Evolutionary conservation across 2,797 vertebrate species (phyloP), one percentile per base, ranked within the genome.

Genomic region (Chiroxiphia lanceolata): DNA sequence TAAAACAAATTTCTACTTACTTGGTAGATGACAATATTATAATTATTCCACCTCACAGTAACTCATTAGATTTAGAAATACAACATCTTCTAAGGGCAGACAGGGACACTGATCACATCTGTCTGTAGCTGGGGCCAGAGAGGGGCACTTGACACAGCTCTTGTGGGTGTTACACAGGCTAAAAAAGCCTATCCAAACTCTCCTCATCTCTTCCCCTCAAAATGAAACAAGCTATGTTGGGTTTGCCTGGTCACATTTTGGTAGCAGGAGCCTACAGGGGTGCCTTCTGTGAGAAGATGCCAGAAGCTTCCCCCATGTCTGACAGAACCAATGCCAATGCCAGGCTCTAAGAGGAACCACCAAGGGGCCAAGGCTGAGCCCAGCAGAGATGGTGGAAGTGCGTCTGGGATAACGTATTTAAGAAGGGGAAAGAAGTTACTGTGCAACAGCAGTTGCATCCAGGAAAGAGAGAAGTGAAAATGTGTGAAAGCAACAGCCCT

Each of bases 321-420:
- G 2, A 34, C 21, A 61, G 40, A 82, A 18, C 6, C 10, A 33
- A 7, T 27, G 54, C 22, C 44, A 57, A n/a, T n/a, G n/a, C n/a
- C n/a, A n/a, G n/a, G 50, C 36, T 47, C 36, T 31, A 13, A 34
- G 31, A 54, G 31, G 40, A 68, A 61, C 12, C 0, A 0, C 21
- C 3, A 3, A 31, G 54, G 54, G 34, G 21, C 34, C n/a, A 7
- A n/a, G 29, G 45, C 17, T 0, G 0, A 67, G 60, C 17, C 48
- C 70, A 69, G 36, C 47, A 68, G 26, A 9, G 67, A 8, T 48
- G 10, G 40, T 54, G 34, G 9, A 33, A 75, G 26, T 0, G 1
- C 12, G 34, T 48, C 54, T 38, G 23, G 27, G 50, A 25, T 44
- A 38, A 29, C 0, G 0, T 23, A 18, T 44, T 54, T 54, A 33